Percentiles rank a stretch among this genome's conserved stretches.
Conservation (phyloP, 1,140 invertebrate species). For the Oryctes rhinoceros region DNA sequence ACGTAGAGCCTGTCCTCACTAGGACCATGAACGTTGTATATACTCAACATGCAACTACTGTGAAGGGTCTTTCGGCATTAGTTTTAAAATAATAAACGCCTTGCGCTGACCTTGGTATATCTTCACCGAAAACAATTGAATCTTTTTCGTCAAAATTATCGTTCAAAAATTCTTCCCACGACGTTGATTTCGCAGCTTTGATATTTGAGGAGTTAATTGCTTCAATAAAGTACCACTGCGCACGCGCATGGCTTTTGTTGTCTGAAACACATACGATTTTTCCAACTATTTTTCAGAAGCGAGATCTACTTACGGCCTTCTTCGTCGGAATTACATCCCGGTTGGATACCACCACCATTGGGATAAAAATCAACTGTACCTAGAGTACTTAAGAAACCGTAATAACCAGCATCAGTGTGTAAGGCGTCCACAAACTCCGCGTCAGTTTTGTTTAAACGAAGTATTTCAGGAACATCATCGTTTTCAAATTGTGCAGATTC, state of each 20-base stretch:
- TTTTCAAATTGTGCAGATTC: slow-evolving; percentile 62
- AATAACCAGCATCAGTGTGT: slow-evolving; percentile 84
- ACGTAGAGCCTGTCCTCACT: too few species aligned
- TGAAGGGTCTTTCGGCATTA: slow-evolving; percentile 22
- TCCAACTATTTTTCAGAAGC: not conserved
- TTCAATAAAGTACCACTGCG: not conserved
- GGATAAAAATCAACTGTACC: slow-evolving; percentile 89
- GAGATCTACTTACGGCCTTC: not conserved
- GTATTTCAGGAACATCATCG: not conserved
- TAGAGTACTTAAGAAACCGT: slow-evolving; percentile 75
- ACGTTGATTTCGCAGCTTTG: not conserved
- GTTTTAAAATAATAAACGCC: slow-evolving; percentile 41
- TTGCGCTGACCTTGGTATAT: slow-evolving; percentile 23
- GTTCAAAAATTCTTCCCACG: slow-evolving; percentile 17
- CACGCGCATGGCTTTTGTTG: not conserved
- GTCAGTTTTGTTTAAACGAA: slow-evolving; percentile 65
- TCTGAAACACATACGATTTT: not conserved
- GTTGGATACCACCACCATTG: slow-evolving; percentile 81
- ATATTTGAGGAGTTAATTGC: slow-evolving; percentile 7
- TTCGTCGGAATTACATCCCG: slow-evolving; percentile 70
- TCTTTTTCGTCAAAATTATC: slow-evolving; percentile 20
- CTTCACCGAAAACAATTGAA: slow-evolving; percentile 40
- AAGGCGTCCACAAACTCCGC: slow-evolving; percentile 90
- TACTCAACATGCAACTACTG: slow-evolving; percentile 26
- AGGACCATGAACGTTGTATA: too few species aligned